Base-by-base conservation (phyloP, 2,113 vertebrate species). In the Plotosus lineatus region DNA sequence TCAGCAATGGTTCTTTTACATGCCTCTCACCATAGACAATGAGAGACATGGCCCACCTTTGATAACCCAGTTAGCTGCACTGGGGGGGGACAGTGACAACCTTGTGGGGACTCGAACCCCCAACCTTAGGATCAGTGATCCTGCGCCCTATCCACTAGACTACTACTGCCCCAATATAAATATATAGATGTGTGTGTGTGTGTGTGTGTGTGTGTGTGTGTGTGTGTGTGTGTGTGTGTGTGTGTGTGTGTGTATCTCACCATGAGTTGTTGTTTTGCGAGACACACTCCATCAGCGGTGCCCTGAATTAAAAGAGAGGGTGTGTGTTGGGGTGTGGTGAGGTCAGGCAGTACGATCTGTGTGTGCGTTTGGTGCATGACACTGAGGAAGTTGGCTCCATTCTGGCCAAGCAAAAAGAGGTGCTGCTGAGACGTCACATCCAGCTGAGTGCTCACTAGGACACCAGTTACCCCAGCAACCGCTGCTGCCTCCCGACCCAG, bases 321-420 rank as follows among this genome's bases (percentile, higher is more conserved):
- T 1, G 91, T 87, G 86, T 88, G 91, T 72, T 93, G 93, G 4
- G 92, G 92, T 23, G 89, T 88, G 1, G 90, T 92, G 63, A 94
- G 92, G 88, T 94, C 94, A 0, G 93, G 93, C 15, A 94, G 85
- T 66, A 94, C 86, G 82, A 94, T 94, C 90, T 94, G 94, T 21
- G 94, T 94, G 81, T 93, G 92, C 4, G 93, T 94, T 88, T 93
- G 90, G 78, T 94, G 94, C 93, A 94, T 94, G 51, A 94, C 90
- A 1, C 87, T 92, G 75, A 94, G 87, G 84, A 94, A 94, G 86
- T 93, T 92, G 40, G 90, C 86, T 12, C 93, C 94, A 0, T 93
- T 93, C 82, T 93, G 93, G 17, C 93, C 94, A 85, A 94, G 73
- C 58, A 94, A 86, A 83, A 94, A 94, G 58, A 94, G 88, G 61